Conservation (phyloP, 2,113 vertebrate species). For the Platichthys flesus region DNA sequence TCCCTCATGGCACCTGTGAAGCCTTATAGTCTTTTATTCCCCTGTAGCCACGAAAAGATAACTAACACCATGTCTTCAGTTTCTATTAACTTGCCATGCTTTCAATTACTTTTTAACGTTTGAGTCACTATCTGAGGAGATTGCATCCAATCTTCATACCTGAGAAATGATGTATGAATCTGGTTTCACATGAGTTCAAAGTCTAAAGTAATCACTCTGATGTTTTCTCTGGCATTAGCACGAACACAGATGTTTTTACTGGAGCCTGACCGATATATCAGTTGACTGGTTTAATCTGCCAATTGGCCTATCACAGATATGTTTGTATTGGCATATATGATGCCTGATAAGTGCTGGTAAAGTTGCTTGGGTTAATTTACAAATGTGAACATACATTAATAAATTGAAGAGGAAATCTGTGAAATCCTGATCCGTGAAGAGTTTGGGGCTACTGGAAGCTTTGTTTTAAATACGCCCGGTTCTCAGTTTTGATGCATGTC, state of each 20-base stretch:
- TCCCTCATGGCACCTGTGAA: background rate
- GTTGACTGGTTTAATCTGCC: background rate
- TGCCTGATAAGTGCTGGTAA: background rate
- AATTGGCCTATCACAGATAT: background rate
- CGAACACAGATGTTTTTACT: conserved; percentile 54
- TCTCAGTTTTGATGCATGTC: conserved; percentile 10
- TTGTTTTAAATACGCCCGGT: background rate
- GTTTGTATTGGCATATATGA: background rate
- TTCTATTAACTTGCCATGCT: too few relatives aligned
- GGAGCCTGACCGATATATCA: background rate
- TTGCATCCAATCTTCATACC: conserved; percentile 44
- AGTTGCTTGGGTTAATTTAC: background rate
- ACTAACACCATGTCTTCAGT: too few relatives aligned
- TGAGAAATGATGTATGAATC: conserved; percentile 41
- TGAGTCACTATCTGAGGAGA: conserved; percentile 12
- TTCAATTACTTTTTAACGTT: background rate
- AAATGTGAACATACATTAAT: background rate
- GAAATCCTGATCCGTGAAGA: background rate
- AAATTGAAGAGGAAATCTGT: background rate
- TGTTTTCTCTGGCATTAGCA: conserved; percentile 49
- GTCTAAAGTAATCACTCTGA: conserved; percentile 38
- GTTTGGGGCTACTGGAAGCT: background rate
- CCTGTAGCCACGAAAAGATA: too few relatives aligned
- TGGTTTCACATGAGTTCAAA: conserved; percentile 39
- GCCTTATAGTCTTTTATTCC: background rate